Evolutionary conservation across 2,113 vertebrate genomes (phyloP).

Genomic region (Gymnocephalus cernua): DNA sequence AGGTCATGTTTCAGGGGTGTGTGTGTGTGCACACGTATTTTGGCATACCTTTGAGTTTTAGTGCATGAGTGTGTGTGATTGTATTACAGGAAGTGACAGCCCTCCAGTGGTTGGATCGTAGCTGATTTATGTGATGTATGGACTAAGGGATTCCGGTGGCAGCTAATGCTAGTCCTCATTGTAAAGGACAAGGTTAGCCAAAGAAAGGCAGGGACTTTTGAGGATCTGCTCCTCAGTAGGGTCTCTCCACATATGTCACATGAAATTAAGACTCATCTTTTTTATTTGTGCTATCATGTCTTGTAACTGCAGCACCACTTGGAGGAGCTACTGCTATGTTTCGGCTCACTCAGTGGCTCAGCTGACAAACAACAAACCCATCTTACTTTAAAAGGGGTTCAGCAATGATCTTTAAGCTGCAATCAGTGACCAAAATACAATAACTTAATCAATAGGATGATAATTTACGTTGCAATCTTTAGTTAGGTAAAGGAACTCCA

Average conservation of each 20-base stretch:
- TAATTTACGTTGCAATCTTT: slow-evolving; percentile 45
- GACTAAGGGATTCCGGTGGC: slow-evolving; percentile 7
- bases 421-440: slow-evolving; percentile 52
- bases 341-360: neutral
- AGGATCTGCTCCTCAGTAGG: neutral
- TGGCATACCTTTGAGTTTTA: slow-evolving; percentile 19
- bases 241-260: neutral
- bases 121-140: slow-evolving; percentile 53
- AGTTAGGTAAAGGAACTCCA: slow-evolving; percentile 26
- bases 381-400: slow-evolving; percentile 20
- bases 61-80: neutral
- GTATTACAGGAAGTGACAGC: slow-evolving; percentile 21
- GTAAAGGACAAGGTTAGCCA: slow-evolving; percentile 53
- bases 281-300: neutral
- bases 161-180: slow-evolving; percentile 15
- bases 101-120: slow-evolving; percentile 32
- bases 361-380: neutral
- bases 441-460: slow-evolving; percentile 51
- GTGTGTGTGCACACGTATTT: slow-evolving; percentile 2
- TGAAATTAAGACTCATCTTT: neutral
- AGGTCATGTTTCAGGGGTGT: slow-evolving; percentile 12
- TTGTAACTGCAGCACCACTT: slow-evolving; percentile 45
- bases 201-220: neutral
- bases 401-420: slow-evolving; percentile 23
- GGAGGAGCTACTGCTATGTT: slow-evolving; percentile 68